Conservation (phyloP, 2,888 invertebrate species). For the Melieria crassipennis region DNA sequence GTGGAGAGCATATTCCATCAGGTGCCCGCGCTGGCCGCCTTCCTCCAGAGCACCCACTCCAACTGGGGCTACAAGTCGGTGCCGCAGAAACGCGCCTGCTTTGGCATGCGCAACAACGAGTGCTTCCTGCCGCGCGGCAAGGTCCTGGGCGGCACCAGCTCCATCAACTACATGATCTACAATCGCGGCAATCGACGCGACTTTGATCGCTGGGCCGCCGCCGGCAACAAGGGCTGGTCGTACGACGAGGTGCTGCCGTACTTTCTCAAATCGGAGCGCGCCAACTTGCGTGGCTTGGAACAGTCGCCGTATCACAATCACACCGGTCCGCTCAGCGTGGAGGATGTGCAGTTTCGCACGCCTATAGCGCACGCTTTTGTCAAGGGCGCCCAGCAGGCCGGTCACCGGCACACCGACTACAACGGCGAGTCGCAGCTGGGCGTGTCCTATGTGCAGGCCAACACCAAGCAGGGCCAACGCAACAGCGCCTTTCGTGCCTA, state of each 20-base stretch:
- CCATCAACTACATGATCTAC: constrained; percentile 77
- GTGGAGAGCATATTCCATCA: constrained; percentile 63
- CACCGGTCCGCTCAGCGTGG: constrained; percentile 72
- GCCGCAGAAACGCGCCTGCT: constrained; percentile 72
- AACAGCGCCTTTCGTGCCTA: constrained; percentile 75
- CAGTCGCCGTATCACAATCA: constrained; percentile 69
- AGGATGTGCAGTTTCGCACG: constrained; percentile 70
- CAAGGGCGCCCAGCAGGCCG: constrained; percentile 73
- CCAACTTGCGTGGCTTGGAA: constrained; percentile 64
- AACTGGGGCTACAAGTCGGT: constrained; percentile 79
- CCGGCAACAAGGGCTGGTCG: constrained; percentile 81
- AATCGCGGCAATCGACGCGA: constrained; percentile 78
- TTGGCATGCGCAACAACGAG: constrained; percentile 62
- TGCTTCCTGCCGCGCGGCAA: constrained; percentile 70
- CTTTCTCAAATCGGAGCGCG: constrained; percentile 71
- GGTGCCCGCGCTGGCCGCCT: constrained; percentile 59
- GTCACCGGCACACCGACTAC: constrained; percentile 76
- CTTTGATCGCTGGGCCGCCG: constrained; percentile 75
- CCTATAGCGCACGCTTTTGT: constrained; percentile 69
- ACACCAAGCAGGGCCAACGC: constrained; percentile 70
- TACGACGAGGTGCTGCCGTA: constrained; percentile 72
- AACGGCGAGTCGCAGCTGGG: constrained; percentile 74
- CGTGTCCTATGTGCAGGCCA: constrained; percentile 75
- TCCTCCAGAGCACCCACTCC: constrained; percentile 66
- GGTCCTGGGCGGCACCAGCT: constrained; percentile 71